Evolutionary conservation across 2,797 vertebrate genomes (phyloP), one percentile per base, ranked within the genome.

Genomic region (Sebastes vulpes): DNA sequence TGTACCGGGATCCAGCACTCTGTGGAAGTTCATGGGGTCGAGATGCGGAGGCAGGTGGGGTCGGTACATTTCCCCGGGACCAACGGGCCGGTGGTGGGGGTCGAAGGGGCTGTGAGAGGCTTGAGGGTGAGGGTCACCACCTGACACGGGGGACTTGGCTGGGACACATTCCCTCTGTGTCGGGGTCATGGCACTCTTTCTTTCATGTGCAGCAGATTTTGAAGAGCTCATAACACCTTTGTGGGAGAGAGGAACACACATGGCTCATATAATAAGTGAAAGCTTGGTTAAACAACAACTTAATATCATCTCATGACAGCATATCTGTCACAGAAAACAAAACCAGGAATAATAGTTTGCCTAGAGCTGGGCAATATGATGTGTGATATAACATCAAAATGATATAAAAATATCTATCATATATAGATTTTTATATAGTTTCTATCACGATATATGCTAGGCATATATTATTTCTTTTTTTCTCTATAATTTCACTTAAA

Each of bases 101-200:
- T 99, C 99, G 23, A 98, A 99, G 25, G 98, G 97, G 86, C 97
- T 98, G 87, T 98, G 98, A 77, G 97, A 95, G 50, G 96, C 92
- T 3, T 96, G 93, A 3, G 97, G 97, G 79, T 99, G 98, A 8
- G 97, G 97, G 80, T 99, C 98, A 6, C 96, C 95, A 1, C 97
- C 97, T 0, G 97, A 96, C 29, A 98, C 98, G 0, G 99, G 98
- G 20, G 99, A 99, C 94, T 99, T 99, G 20, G 98, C 96, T 3
- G 98, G 93, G 76, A 99, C 91, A 16, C 93, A 97, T 65, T 99
- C 99, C 77, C 98, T 96, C 89, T 98, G 98, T 3, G 98, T 98
- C 0, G 98, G 98, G 10, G 98, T 99, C 88, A 99, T 95, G 6
- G 97, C 93, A 46, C 95, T 97, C 93, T 99, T 99, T 90, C 98